A percentile compares a stretch with the other conserved stretches of the same genome.
Evolutionary conservation across 1,140 invertebrate genomes (phyloP).

Genomic region (Coptotermes formosanus): DNA sequence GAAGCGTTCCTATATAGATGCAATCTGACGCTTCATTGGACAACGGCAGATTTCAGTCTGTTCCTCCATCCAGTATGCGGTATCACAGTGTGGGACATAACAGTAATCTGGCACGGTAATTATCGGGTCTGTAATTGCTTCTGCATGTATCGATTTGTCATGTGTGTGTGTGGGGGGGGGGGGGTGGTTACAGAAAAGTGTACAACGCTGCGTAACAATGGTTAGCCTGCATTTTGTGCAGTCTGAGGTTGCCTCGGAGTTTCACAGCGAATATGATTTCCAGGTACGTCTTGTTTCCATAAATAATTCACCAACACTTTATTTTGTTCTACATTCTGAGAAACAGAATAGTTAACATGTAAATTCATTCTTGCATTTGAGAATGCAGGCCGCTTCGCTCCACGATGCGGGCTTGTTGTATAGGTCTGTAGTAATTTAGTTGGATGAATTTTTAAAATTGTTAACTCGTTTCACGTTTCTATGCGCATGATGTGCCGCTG

Average conservation of each 20-base stretch:
- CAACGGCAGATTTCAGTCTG: background rate
- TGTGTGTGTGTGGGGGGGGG: too few relatives aligned
- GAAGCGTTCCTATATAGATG: slow-evolving; percentile 10
- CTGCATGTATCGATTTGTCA: slow-evolving; percentile 3
- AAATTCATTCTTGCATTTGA: too few relatives aligned
- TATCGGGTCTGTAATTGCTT: slow-evolving; percentile 1
- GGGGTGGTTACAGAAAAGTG: background rate
- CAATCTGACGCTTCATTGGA: slow-evolving; percentile 4
- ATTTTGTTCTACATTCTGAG: too few relatives aligned
- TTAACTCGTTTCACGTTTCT: too few relatives aligned
- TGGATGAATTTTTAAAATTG: too few relatives aligned
- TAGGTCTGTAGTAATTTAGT: too few relatives aligned
- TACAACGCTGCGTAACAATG: background rate
- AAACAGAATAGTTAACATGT: too few relatives aligned
- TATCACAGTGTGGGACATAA: background rate
- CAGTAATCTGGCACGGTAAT: slow-evolving; percentile 11
- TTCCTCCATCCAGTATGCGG: background rate
- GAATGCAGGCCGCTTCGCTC: too few relatives aligned
- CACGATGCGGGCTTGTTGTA: too few relatives aligned
- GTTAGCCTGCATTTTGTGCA: background rate
- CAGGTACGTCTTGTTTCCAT: too few relatives aligned
- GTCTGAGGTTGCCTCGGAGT: background rate
- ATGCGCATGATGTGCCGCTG: too few relatives aligned
- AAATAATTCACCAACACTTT: too few relatives aligned
- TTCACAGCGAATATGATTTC: background rate